phyloP scores from a whole-genome alignment of 2,797 vertebrate species.

The Rhinoraja longicauda region DNA sequence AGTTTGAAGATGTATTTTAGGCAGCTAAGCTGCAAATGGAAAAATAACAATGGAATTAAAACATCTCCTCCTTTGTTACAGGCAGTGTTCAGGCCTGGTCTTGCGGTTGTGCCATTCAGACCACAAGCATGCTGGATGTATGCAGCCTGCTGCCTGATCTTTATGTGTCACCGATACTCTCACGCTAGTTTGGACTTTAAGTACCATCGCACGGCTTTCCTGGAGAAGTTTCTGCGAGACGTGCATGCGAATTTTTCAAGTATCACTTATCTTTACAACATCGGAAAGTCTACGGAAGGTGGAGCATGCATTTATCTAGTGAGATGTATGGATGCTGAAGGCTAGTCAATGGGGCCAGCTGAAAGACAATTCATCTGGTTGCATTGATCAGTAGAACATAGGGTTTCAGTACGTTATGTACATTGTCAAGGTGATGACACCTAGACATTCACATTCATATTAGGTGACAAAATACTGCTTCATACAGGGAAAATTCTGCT shows the following conservation, averaged over 20 bases:
- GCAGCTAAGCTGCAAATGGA: no score
- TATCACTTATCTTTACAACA: slow-evolving; percentile 34
- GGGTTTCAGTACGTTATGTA: not conserved
- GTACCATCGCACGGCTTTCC: not conserved
- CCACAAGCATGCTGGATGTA: not conserved
- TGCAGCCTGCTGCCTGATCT: not conserved
- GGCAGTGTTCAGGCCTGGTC: not conserved
- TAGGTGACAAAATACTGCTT: not conserved
- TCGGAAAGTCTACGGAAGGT: slow-evolving; percentile 35
- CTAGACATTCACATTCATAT: not conserved
- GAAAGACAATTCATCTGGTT: not conserved
- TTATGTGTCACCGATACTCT: not conserved
- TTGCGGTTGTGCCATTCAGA: not conserved
- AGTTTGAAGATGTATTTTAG: not conserved
- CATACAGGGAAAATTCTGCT: not conserved
- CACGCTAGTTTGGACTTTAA: slow-evolving; percentile 21
- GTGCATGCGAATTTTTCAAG: not conserved
- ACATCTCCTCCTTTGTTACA: not conserved
- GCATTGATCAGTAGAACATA: not conserved
- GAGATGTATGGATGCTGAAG: not conserved
- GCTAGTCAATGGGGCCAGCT: not conserved
- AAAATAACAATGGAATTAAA: not conserved
- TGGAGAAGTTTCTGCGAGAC: not conserved
- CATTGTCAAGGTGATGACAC: not conserved
- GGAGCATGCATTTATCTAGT: not conserved